These are phyloP conservation scores for Pogonus chalceus DNA, from an alignment of 1,140 invertebrate genomes.

Conservation along the genomic window DNA sequence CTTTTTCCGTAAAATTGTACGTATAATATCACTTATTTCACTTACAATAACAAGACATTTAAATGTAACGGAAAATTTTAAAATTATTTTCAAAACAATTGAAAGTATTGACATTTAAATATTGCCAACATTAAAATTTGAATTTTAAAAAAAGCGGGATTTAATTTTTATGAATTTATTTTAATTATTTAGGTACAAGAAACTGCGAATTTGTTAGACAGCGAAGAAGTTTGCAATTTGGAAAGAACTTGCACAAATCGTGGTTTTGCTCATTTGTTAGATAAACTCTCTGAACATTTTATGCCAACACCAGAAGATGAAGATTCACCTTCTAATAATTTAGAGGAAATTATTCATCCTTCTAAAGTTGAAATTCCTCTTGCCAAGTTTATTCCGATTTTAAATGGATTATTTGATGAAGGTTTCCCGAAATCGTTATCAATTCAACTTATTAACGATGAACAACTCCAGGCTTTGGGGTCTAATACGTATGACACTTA, in stretches of 20 bases:
- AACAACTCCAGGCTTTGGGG: too few species aligned
- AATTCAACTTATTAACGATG: slow-evolving; percentile 60
- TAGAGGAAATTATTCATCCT: slow-evolving; percentile 52
- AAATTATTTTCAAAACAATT: too few species aligned
- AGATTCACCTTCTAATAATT: slow-evolving; percentile 26
- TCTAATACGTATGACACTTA: too few species aligned
- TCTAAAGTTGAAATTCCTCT: slow-evolving; percentile 66
- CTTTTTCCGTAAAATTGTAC: slow-evolving; percentile 49
- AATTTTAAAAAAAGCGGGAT: not conserved
- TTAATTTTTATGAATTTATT: slow-evolving; percentile 10
- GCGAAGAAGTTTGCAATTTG: slow-evolving; percentile 65
- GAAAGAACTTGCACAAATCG: slow-evolving; percentile 62
- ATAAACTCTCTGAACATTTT: slow-evolving; percentile 68
- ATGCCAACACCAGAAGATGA: slow-evolving; percentile 21
- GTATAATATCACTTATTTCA: slow-evolving; percentile 18
- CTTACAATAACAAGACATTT: too few species aligned
- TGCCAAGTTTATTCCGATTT: slow-evolving; percentile 77
- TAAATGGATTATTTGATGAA: slow-evolving; percentile 54
- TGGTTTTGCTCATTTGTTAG: slow-evolving; percentile 67
- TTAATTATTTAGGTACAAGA: slow-evolving; percentile 38
- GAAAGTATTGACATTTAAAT: not conserved
- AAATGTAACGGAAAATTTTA: too few species aligned
- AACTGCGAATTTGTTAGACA: slow-evolving; percentile 69
- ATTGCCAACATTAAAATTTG: too few species aligned
- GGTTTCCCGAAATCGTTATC: slow-evolving; percentile 52